Evolutionary conservation across 2,797 vertebrate genomes (phyloP).

Genomic region (Gallirallus australis): DNA sequence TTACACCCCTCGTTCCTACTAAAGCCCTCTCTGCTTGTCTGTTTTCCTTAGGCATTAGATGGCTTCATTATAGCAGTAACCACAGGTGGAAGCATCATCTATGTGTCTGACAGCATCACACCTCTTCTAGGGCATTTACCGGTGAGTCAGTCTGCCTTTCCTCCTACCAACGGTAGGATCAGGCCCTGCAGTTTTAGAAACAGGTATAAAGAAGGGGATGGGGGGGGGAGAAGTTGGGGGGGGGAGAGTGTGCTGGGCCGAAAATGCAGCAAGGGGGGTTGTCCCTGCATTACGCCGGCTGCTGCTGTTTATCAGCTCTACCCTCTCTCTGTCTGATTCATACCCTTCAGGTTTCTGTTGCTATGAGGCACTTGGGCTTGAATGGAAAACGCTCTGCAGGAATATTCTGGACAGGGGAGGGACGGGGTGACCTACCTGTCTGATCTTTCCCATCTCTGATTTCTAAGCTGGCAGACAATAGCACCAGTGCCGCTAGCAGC

Average conservation of each 20-base stretch:
- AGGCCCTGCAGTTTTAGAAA: neutral
- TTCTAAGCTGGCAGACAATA: constrained; percentile 12
- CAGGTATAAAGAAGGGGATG: neutral
- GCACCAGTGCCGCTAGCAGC: neutral
- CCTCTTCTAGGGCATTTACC: constrained; percentile 85
- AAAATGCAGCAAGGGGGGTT: neutral
- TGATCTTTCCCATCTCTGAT: constrained; percentile 41
- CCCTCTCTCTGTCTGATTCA: neutral
- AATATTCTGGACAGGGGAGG: neutral
- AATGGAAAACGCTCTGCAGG: constrained; percentile 7
- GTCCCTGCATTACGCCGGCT: neutral
- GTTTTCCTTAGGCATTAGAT: constrained; percentile 79
- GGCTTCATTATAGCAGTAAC: constrained; percentile 85
- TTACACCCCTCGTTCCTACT: neutral
- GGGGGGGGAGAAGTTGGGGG: neutral
- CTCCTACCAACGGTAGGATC: neutral
- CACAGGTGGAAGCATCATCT: constrained; percentile 84
- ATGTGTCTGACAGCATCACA: constrained; percentile 86
- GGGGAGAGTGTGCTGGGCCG: neutral
- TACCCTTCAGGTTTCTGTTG: constrained; percentile 37
- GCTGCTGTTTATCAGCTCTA: neutral
- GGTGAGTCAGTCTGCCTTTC: constrained; percentile 73
- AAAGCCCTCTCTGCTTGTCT: constrained; percentile 6
- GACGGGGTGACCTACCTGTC: constrained; percentile 17
- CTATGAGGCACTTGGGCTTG: constrained; percentile 29